A percentile compares a stretch with the other conserved stretches of the same genome.
These are phyloP conservation scores for Automeris io DNA, from an alignment of 2,888 invertebrate species.

Conservation along the genomic window DNA sequence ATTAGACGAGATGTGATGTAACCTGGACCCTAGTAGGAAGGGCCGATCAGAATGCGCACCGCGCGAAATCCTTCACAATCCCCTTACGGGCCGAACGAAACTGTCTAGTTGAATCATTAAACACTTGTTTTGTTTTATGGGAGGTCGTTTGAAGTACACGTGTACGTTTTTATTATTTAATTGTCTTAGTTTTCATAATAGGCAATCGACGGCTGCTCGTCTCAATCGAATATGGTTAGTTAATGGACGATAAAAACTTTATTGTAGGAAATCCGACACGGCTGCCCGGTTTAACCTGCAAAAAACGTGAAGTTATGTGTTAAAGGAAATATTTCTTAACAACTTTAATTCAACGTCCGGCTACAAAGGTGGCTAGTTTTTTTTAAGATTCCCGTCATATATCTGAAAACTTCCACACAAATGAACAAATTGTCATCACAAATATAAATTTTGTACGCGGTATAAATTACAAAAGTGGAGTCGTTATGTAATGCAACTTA, in stretches of 20 bases:
- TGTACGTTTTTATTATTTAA: conserved; percentile 50
- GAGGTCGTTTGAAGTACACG: conserved; percentile 47
- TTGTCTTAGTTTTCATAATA: conserved; percentile 41
- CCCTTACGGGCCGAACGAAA: conserved; percentile 45
- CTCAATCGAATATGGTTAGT: conserved; percentile 15
- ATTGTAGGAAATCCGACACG: conserved; percentile 9
- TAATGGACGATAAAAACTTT: conserved; percentile 11
- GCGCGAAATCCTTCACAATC: conserved; percentile 48
- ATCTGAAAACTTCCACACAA: not conserved
- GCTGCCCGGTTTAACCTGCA: conserved; percentile 6
- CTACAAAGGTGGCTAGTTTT: not conserved
- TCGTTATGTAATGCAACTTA: too few relatives aligned
- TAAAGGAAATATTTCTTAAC: not conserved
- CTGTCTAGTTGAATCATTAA: conserved; percentile 42
- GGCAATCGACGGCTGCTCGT: conserved; percentile 19
- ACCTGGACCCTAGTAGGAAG: conserved; percentile 49
- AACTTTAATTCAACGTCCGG: not conserved
- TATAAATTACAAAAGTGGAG: too few relatives aligned
- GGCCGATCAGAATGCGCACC: conserved; percentile 45
- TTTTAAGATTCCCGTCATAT: not conserved
- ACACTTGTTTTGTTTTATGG: conserved; percentile 46
- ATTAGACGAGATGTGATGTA: conserved; percentile 63
- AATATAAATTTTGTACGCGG: not conserved
- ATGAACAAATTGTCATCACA: not conserved
- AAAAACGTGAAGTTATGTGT: conserved; percentile 1